These are phyloP conservation scores for Engystomops pustulosus DNA, from an alignment of 2,113 vertebrate genomes.

Conservation along the genomic window DNA sequence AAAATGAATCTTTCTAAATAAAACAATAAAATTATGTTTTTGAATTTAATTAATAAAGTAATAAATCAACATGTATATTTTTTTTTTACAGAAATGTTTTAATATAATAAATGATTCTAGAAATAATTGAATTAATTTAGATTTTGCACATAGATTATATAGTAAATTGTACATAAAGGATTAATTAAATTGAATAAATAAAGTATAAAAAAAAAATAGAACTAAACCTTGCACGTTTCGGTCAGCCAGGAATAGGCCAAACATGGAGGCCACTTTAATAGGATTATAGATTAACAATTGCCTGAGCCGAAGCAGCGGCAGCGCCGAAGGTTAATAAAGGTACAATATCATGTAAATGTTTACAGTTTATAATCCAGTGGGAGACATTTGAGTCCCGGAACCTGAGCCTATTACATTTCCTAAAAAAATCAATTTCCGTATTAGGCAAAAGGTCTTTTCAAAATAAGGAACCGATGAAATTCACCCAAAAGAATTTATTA, in stretches of 20 bases:
- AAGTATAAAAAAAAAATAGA: too few species aligned
- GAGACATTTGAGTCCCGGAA: slow-evolving; percentile 62
- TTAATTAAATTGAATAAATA: too few species aligned
- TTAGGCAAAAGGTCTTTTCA: slow-evolving; percentile 17
- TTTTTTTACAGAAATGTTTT: too few species aligned
- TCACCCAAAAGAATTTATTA: slow-evolving; percentile 4
- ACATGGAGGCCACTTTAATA: slow-evolving; percentile 89
- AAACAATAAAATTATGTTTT: too few species aligned
- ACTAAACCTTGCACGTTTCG: slow-evolving; percentile 69
- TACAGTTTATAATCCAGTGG: slow-evolving; percentile 74
- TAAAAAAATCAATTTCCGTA: slow-evolving; percentile 36
- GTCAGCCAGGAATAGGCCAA: slow-evolving; percentile 92
- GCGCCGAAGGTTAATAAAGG: slow-evolving; percentile 79
- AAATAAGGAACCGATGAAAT: slow-evolving; percentile 18
- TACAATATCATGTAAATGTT: slow-evolving; percentile 70
- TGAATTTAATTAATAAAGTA: too few species aligned
- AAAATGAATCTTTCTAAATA: too few species aligned
- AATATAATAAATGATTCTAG: too few species aligned
- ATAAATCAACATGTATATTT: too few species aligned
- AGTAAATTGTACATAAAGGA: too few species aligned
- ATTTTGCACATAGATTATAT: too few species aligned
- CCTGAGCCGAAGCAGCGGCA: slow-evolving; percentile 75
- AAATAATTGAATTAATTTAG: too few species aligned
- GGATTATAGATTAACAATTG: slow-evolving; percentile 98
- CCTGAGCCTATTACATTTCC: slow-evolving; percentile 65